phyloP scores from a whole-genome alignment of 2,797 vertebrate species.

The Phalanger gymnotis region DNA sequence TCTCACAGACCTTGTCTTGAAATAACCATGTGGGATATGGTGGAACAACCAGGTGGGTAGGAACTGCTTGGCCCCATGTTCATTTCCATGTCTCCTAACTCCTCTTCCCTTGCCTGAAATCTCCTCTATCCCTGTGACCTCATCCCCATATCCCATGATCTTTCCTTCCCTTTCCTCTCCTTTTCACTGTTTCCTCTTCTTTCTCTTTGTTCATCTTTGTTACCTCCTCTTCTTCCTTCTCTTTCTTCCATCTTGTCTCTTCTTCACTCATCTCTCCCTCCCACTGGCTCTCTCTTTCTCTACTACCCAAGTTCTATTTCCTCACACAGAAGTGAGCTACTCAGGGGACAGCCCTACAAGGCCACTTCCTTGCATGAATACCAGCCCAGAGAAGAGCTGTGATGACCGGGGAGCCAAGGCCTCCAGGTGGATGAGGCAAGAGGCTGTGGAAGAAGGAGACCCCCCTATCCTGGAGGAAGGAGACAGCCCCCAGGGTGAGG shows the following conservation, averaged over 20 bases:
- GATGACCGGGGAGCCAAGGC: slow-evolving; percentile 37
- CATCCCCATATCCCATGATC: neutral
- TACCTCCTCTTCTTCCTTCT: neutral
- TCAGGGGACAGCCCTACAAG: slow-evolving; percentile 45
- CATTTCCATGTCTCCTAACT: neutral
- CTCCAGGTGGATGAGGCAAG: slow-evolving; percentile 54
- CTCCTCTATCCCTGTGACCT: neutral
- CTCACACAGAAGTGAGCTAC: slow-evolving; percentile 69
- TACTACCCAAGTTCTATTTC: slow-evolving; percentile 25
- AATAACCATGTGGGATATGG: slow-evolving; percentile 25
- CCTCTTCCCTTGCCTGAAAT: neutral
- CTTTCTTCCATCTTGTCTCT: neutral
- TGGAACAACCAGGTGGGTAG: slow-evolving; percentile 54
- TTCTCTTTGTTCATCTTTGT: neutral
- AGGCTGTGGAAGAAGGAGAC: slow-evolving; percentile 60
- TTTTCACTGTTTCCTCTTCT: neutral
- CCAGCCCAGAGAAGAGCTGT: slow-evolving; percentile 42
- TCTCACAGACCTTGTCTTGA: slow-evolving; percentile 61
- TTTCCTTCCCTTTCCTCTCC: neutral
- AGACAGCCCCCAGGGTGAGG: slow-evolving; percentile 28
- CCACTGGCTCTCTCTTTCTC: neutral
- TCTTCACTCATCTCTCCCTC: neutral
- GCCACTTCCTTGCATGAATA: slow-evolving; percentile 20
- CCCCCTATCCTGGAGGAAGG: slow-evolving; percentile 42
- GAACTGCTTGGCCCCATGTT: neutral